Evolutionary conservation across 2,113 vertebrate species (phyloP), one percentile per base, ranked within the genome.

Genomic region (Redunca redunca): DNA sequence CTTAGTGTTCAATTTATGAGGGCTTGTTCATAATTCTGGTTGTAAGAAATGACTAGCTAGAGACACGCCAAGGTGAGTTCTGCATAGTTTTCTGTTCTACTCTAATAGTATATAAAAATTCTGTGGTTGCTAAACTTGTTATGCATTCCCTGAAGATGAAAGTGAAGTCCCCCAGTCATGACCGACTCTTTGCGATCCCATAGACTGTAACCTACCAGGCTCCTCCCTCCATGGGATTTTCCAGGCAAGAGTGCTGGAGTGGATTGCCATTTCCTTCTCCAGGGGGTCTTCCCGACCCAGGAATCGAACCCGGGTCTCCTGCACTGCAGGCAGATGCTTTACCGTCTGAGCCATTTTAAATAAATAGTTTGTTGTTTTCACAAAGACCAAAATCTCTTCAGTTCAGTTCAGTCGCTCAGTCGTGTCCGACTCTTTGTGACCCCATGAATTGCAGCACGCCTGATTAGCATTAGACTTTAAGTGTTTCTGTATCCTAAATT

Each of bases 301-400:
- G 19, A 55, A 55, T 55, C 53, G 0, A 55, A 55, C 17, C 53
- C 19, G 0, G 19, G 53, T 55, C 53, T 3, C 53, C 53, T 0
- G 6, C 19, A 21, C 3, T 55, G 53, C 53, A 55, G 19, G 53
- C 6, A 55, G 19, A 55, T 0, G 19, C 53, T 55, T 55, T 55
- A 55, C 19, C 6, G 2, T 19, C 53, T 55, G 53, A 55, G 53
- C 53, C 53, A 55, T 55, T 9, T 28, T 46, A 91, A 87, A 74
- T 81, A 91, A 64, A 6, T 81, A 52, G 30, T n/a, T n/a, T n/a
- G 21, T 16, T 55, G 12, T 83, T n/a, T 83, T 83, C 33, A 55
- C 33, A 83, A 83, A 55, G 33, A 83, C 33, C 52, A 55, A 25
- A n/a, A 52, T 55, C n/a, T 83, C 15, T 50, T 87, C 13, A 86